phyloP scores from a whole-genome alignment of 2,888 invertebrate genomes.

The Agrilus mali region DNA sequence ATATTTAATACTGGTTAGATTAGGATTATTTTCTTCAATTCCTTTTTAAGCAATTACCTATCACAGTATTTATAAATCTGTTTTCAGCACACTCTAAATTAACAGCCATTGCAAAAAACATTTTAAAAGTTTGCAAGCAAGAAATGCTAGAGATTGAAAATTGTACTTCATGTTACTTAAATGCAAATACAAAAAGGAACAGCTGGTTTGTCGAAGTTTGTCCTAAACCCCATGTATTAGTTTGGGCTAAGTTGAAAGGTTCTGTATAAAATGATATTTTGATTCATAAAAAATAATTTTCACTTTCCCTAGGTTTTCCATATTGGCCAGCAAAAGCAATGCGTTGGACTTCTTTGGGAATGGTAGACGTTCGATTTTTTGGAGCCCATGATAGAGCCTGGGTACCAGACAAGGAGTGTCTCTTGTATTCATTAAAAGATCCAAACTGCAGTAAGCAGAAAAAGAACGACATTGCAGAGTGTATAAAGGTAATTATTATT shows the following conservation, averaged over 20 bases:
- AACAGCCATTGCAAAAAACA: constrained; percentile 60
- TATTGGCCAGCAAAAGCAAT: constrained; percentile 96
- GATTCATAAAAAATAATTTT: neutral
- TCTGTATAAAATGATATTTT: too few relatives aligned
- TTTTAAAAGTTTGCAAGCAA: constrained; percentile 74
- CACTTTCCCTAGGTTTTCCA: constrained; percentile 56
- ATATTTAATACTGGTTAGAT: constrained; percentile 77
- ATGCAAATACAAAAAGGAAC: constrained; percentile 66
- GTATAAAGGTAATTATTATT: constrained; percentile 41
- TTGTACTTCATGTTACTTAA: constrained; percentile 83
- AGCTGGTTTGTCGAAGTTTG: constrained; percentile 91
- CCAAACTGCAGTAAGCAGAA: constrained; percentile 51
- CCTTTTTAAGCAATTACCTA: neutral
- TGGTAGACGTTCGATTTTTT: constrained; percentile 87
- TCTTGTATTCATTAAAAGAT: constrained; percentile 64
- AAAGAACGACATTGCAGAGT: constrained; percentile 45
- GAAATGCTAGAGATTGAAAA: constrained; percentile 89
- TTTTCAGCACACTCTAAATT: constrained; percentile 62
- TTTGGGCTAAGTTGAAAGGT: constrained; percentile 94
- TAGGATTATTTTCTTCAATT: constrained; percentile 1
- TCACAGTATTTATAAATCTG: neutral
- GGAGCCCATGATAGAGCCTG: constrained; percentile 91
- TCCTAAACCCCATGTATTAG: constrained; percentile 74
- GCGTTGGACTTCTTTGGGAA: constrained; percentile 47
- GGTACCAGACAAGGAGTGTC: constrained; percentile 76